A percentile compares a stretch with the other conserved stretches of the same genome.
These are phyloP conservation scores for Lycaena phlaeas DNA, from an alignment of 2,888 invertebrate genomes.

Conservation along the genomic window DNA sequence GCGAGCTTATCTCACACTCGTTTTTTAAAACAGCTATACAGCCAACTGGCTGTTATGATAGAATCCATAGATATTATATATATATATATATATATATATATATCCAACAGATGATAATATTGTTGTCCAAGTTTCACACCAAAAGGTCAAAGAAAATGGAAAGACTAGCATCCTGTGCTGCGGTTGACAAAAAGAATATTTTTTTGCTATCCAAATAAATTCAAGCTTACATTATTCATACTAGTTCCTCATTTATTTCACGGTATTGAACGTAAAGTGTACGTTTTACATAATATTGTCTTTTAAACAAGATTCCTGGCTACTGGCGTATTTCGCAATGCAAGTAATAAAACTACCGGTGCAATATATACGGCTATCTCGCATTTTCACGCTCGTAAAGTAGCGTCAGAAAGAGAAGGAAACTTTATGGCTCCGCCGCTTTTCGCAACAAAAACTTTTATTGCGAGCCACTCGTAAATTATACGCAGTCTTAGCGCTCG, in stretches of 20 bases:
- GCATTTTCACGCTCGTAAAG: constrained; percentile 58
- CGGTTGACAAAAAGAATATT: too few species aligned
- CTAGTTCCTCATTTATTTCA: constrained; percentile 8
- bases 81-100: too few species aligned
- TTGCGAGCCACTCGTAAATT: constrained; percentile 61
- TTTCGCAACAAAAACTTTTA: constrained; percentile 68
- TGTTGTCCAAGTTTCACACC: too few species aligned
- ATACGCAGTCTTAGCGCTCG: constrained; percentile 47
- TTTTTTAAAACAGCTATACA: too few species aligned
- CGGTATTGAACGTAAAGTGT: constrained; percentile 10
- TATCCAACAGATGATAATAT: too few species aligned
- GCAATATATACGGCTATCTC: constrained; percentile 54
- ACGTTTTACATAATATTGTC: constrained; percentile 18
- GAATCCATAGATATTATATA: too few species aligned
- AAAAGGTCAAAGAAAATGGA: too few species aligned
- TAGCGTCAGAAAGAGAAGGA: constrained; percentile 44
- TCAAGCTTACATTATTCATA: neutral
- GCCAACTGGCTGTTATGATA: too few species aligned
- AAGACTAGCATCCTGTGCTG: too few species aligned
- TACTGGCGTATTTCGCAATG: constrained; percentile 26
- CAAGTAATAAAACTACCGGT: constrained; percentile 54
- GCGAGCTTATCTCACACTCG: too few species aligned
- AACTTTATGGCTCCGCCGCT: constrained; percentile 54
- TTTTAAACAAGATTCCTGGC: constrained; percentile 17
- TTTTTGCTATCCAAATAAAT: too few species aligned